These are phyloP conservation scores for Rhagoletis zephyria DNA, from an alignment of 1,140 invertebrate species.

Conservation along the genomic window DNA sequence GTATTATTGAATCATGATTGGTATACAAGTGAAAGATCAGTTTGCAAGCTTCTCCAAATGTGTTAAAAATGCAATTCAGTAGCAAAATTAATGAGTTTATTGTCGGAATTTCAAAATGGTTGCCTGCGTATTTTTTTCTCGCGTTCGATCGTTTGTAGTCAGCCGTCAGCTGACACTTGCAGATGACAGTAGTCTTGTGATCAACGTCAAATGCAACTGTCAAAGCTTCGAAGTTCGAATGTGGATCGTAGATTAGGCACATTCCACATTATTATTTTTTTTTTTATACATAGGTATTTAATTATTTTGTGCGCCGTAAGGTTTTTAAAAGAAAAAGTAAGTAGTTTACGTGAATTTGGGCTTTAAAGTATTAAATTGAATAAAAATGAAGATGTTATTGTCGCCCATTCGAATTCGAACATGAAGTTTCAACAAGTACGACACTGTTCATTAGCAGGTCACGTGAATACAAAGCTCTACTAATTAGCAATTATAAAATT, in stretches of 20 bases:
- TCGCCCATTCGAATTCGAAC: not conserved
- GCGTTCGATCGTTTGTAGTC: not conserved
- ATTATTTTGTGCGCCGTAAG: not conserved
- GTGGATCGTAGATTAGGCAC: not conserved
- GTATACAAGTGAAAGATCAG: no score
- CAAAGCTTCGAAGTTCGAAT: slow-evolving; percentile 46
- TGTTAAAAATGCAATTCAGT: not conserved
- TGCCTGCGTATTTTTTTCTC: slow-evolving; percentile 37
- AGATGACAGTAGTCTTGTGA: slow-evolving; percentile 49
- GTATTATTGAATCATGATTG: no score
- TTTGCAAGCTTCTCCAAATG: not conserved
- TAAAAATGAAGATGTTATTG: not conserved
- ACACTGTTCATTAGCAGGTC: not conserved
- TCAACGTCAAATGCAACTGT: slow-evolving; percentile 53
- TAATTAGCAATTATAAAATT: not conserved
- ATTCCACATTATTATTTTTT: slow-evolving; percentile 19
- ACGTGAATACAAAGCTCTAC: slow-evolving; percentile 3
- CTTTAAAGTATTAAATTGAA: not conserved
- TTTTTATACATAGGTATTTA: not conserved
- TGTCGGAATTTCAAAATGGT: slow-evolving; percentile 36
- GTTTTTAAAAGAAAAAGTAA: not conserved
- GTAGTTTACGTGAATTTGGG: not conserved
- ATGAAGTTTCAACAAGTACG: not conserved
- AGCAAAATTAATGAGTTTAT: not conserved
- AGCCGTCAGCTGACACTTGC: slow-evolving; percentile 43